phyloP scores from a whole-genome alignment of 2,888 invertebrate genomes.

The Sycophila texana region DNA sequence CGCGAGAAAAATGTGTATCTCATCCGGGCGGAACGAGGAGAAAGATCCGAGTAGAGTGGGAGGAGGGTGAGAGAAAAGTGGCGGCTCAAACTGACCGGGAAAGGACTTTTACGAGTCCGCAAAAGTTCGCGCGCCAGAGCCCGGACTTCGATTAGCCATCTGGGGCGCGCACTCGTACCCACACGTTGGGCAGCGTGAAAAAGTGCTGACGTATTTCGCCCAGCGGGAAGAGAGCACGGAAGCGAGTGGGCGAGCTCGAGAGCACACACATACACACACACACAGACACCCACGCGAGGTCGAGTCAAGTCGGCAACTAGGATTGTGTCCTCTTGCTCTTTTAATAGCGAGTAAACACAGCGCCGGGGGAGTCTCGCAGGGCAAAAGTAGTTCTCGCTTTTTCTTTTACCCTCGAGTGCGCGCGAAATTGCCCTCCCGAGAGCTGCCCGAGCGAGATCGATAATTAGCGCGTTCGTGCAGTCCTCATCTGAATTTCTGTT shows the following conservation, averaged over 20 bases:
- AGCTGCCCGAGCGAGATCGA: background rate
- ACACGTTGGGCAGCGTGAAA: constrained; percentile 56
- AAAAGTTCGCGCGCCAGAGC: constrained; percentile 49
- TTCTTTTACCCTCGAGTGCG: constrained; percentile 14
- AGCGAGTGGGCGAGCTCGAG: background rate
- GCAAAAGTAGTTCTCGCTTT: constrained; percentile 5
- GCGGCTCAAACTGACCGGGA: background rate
- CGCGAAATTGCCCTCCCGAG: constrained; percentile 2
- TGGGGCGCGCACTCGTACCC: background rate
- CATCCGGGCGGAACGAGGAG: background rate
- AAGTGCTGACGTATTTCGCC: constrained; percentile 59
- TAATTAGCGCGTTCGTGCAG: background rate
- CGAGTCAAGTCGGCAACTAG: constrained; percentile 8
- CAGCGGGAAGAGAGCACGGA: background rate
- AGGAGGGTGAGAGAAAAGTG: constrained; percentile 11
- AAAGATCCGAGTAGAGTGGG: no score
- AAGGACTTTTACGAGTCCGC: constrained; percentile 51
- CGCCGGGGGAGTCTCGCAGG: background rate
- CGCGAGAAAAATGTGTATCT: constrained; percentile 41
- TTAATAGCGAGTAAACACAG: constrained; percentile 54
- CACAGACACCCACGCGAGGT: constrained; percentile 2
- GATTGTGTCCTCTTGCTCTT: constrained; percentile 52
- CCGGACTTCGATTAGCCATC: constrained; percentile 51
- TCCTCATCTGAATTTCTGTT: background rate
- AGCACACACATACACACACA: background rate